These are phyloP conservation scores for Cyphomyrus discorhynchus DNA, from an alignment of 2,113 vertebrate genomes.

Conservation along the genomic window DNA sequence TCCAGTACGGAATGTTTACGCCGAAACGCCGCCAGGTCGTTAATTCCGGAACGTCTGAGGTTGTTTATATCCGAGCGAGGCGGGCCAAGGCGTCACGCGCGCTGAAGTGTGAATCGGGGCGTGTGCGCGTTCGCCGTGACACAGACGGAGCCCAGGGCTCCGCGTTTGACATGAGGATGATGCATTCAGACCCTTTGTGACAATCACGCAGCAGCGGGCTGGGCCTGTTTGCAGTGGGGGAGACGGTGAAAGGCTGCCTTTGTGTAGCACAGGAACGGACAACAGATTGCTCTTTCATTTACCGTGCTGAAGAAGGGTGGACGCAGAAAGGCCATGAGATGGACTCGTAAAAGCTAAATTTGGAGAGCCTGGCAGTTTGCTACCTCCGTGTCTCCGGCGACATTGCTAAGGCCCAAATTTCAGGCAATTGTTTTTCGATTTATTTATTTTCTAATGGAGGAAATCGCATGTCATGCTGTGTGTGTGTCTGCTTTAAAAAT, in stretches of 20 bases:
- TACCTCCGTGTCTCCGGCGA: background rate
- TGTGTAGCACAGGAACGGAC: constrained; percentile 77
- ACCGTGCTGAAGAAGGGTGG: constrained; percentile 50
- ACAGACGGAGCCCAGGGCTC: constrained; percentile 73
- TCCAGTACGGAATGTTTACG: background rate
- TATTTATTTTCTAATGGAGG: background rate
- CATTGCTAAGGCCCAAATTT: background rate
- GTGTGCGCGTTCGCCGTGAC: constrained; percentile 77
- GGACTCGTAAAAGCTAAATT: constrained; percentile 61
- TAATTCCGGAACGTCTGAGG: background rate
- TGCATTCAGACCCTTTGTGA: constrained; percentile 72
- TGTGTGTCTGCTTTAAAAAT: background rate
- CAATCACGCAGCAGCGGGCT: constrained; percentile 52
- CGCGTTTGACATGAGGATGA: constrained; percentile 82
- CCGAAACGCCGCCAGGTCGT: background rate
- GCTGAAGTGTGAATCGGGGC: constrained; percentile 26
- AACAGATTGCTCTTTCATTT: constrained; percentile 76
- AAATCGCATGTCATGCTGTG: background rate
- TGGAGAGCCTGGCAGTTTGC: constrained; percentile 33
- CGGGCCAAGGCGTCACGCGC: background rate
- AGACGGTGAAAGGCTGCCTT: constrained; percentile 79
- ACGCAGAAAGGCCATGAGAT: constrained; percentile 50
- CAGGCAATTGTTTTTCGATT: background rate
- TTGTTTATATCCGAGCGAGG: background rate
- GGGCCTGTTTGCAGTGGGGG: constrained; percentile 68